Conservation (phyloP, 1,140 invertebrate genomes). For the Hycleus cichorii region DNA sequence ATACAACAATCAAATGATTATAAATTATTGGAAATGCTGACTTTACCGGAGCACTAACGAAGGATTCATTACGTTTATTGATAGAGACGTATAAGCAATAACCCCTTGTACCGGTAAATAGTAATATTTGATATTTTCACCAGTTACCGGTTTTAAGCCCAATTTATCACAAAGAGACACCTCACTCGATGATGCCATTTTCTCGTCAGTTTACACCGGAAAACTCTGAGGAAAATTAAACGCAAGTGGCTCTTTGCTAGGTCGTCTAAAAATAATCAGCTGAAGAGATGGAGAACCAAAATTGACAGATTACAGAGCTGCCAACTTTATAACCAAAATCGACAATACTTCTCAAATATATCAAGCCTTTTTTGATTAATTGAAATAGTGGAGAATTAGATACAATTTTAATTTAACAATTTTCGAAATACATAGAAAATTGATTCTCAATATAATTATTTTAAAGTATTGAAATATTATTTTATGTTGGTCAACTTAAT, state of each 20-base stretch:
- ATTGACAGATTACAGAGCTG: no score
- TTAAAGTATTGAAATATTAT: no score
- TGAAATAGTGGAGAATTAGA: no score
- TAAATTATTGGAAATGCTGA: not conserved
- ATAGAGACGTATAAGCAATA: slow-evolving; percentile 52
- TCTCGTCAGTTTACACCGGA: not conserved
- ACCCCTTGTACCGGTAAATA: slow-evolving; percentile 56
- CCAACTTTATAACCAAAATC: no score
- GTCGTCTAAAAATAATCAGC: not conserved
- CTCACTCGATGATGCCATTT: slow-evolving; percentile 9
- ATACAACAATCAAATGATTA: not conserved
- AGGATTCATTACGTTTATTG: slow-evolving; percentile 62
- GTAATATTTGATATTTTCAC: slow-evolving; percentile 52
- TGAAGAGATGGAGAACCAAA: no score
- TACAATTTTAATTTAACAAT: no score
- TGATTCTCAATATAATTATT: no score
- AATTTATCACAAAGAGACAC: slow-evolving; percentile 42
- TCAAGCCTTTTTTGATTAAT: no score
- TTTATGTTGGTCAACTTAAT: no score
- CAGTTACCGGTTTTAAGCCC: slow-evolving; percentile 50
- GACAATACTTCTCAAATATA: no score
- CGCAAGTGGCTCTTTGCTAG: not conserved
- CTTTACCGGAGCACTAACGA: slow-evolving; percentile 48
- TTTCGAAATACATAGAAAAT: no score
- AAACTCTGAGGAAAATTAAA: not conserved